Conservation (phyloP, 2,113 vertebrate species). For the Fregata magnificens region DNA sequence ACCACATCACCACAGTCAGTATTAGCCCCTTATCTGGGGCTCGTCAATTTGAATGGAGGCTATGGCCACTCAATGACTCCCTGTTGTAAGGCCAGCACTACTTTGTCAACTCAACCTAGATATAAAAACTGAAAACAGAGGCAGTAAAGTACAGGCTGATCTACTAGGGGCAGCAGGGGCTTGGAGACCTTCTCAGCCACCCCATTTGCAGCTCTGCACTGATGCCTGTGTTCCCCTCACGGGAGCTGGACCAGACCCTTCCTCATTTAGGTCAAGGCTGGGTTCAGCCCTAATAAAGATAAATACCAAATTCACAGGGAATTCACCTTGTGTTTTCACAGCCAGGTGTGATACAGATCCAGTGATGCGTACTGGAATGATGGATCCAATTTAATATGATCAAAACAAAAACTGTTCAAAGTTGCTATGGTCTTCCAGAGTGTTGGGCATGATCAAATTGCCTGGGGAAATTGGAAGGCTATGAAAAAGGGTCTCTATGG, state of each 20-base stretch:
- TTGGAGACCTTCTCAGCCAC: not conserved
- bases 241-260: not conserved
- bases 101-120: not conserved
- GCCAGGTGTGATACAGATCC: not conserved
- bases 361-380: not conserved
- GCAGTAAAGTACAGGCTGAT: not conserved
- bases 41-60: not conserved
- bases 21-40: not conserved
- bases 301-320: not conserved
- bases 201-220: not conserved
- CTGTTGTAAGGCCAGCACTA: not conserved
- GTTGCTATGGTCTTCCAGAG: not conserved
- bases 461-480: not conserved
- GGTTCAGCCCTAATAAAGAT: not conserved
- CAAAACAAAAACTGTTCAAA: not conserved
- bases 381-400: not conserved
- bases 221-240: accelerated
- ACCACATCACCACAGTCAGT: not conserved
- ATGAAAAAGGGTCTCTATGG: not conserved
- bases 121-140: not conserved
- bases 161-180: not conserved
- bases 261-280: not conserved
- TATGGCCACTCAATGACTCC: not conserved
- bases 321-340: not conserved
- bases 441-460: not conserved